Evolutionary conservation across 2,888 invertebrate species (phyloP), one percentile per base, ranked within the genome.

Genomic region (Slavum lentiscoides): DNA sequence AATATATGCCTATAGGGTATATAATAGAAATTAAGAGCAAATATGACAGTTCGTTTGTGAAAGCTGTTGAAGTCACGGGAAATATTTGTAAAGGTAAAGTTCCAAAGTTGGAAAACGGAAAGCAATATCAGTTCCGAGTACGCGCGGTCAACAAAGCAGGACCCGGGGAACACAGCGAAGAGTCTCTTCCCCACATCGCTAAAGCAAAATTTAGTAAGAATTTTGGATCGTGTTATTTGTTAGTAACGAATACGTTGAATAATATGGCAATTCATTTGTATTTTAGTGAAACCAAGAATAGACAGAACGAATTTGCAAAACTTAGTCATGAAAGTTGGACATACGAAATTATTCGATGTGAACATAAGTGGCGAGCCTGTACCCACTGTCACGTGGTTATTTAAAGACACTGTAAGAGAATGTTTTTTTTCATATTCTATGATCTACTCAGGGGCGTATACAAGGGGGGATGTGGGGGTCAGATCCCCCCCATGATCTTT

Each of bases 61-160:
- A 95, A 88, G 94, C 93, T 23, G 92, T 91, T 0, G 95, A 96
- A 87, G 91, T 94, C 69, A 90, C 92, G 83, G 96, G 96, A 77
- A 93, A 94, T 82, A 88, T 91, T 81, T 94, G 94, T 86, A 92
- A 92, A 85, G 97, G 95, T 49, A 92, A 93, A 13, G 96, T 98
- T 0, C 93, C 93, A 0, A 93, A 93, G 87, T 88, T 98, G 85
- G 95, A 95, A 85, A 95, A 96, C 87, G 96, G 96, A 30, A 95
- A 95, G 87, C 96, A 96, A 85, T 98, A 98, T 86, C 96, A 97
- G 87, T 98, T 97, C 90, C 89, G 96, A 58, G 91, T 97, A 2
- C 90, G 94, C n/a, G 98, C 98, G 30, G 88, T 97, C 19, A 99
- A 99, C 88, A 95, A 96, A 88, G 97, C 97, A 68, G 98, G 99